Evolutionary conservation across 2,797 vertebrate species (phyloP).

Genomic region (Amblyopsis hoosieri): DNA sequence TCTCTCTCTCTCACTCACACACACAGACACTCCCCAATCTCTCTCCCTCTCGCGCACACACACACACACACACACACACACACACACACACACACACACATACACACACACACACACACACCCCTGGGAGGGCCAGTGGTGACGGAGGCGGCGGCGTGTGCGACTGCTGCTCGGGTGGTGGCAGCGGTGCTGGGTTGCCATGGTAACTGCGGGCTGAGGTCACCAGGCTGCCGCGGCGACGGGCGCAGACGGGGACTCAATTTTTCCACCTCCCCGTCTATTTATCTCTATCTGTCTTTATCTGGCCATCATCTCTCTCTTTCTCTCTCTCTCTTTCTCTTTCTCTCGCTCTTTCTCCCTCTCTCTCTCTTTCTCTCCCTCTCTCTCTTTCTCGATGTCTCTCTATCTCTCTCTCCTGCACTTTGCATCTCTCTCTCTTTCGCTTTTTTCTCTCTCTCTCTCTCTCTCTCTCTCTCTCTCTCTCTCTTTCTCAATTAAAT

Average conservation of each 20-base stretch:
- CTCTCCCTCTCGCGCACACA: no score
- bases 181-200: constrained; percentile 68
- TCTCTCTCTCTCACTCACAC: no score
- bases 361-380: background rate
- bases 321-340: background rate
- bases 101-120: background rate
- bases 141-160: constrained; percentile 34
- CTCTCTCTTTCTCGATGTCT: no score
- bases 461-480: background rate
- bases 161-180: constrained; percentile 61
- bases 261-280: constrained; percentile 63
- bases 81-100: no score
- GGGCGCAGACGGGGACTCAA: constrained; percentile 57
- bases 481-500: constrained; percentile 13
- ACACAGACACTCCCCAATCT: no score
- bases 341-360: background rate
- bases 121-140: constrained; percentile 18
- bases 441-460: constrained; percentile 11
- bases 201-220: constrained; percentile 76
- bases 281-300: constrained; percentile 42
- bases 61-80: no score
- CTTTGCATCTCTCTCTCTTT: no score
- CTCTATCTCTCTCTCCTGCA: no score
- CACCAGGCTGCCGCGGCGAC: constrained; percentile 69
- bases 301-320: background rate